Percentiles rank a stretch among this genome's conserved stretches.
Conservation (phyloP, 53 echinoderm and acorn worm genomes). For the Apostichopus leukothele region DNA sequence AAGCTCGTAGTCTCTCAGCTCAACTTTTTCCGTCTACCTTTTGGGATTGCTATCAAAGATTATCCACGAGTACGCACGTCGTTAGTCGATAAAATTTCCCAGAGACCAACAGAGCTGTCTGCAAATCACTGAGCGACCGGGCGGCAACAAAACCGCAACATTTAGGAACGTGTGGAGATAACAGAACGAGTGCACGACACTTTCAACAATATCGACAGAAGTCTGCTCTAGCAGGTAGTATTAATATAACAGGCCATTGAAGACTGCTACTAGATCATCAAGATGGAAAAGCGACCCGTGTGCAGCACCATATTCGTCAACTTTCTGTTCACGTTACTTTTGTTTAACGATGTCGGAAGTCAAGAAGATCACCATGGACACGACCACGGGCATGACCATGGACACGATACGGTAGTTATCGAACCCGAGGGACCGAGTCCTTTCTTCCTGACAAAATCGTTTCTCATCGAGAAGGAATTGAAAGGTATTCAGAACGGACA, state of each 20-base stretch:
- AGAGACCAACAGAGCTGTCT: not conserved
- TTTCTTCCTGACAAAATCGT: not conserved
- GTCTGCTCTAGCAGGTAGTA: no score
- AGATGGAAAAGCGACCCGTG: not conserved
- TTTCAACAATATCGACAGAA: no score
- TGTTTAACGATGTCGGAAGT: no score
- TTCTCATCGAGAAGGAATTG: not conserved
- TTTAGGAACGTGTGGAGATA: not conserved
- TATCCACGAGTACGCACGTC: no score
- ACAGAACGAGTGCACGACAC: not conserved
- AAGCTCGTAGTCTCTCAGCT: no score
- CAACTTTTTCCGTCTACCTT: no score
- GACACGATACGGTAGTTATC: not conserved
- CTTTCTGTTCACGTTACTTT: not conserved
- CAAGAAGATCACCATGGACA: conserved; percentile 24
- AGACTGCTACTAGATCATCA: not conserved
- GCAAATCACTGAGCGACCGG: not conserved
- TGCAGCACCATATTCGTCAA: not conserved
- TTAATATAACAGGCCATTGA: not conserved
- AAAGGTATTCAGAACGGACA: not conserved
- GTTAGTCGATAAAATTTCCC: no score
- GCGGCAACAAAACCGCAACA: not conserved
- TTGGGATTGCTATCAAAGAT: no score
- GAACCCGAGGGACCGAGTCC: not conserved
- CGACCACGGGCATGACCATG: conserved; percentile 18